A percentile compares a stretch with the other conserved stretches of the same genome.
Conservation (phyloP, 2,113 vertebrate genomes). For the Pluvianellus socialis region DNA sequence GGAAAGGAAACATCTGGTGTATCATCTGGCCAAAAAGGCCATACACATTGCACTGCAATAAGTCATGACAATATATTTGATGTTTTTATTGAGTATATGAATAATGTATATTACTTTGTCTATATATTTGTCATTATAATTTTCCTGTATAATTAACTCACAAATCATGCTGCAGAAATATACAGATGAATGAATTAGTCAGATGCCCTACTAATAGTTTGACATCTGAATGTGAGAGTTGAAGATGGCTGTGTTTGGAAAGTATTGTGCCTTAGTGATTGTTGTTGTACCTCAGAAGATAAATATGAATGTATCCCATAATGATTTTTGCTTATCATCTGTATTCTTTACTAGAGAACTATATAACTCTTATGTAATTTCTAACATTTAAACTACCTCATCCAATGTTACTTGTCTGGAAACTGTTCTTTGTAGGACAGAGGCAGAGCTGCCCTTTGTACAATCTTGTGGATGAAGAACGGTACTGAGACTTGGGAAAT, state of each 20-base stretch:
- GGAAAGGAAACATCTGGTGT: slow-evolving; percentile 74
- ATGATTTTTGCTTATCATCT: not conserved
- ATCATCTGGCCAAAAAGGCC: slow-evolving; percentile 34
- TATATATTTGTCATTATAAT: slow-evolving; percentile 61
- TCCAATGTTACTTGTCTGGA: not conserved
- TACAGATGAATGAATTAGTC: slow-evolving; percentile 47
- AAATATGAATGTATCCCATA: not conserved
- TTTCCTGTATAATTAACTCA: slow-evolving; percentile 63
- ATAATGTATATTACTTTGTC: slow-evolving; percentile 63
- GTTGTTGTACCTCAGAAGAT: not conserved
- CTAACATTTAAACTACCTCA: not conserved
- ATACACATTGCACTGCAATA: slow-evolving; percentile 5
- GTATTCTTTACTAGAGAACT: not conserved
- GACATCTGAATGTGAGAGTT: slow-evolving; percentile 38
- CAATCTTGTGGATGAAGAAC: not conserved
- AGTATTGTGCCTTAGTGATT: not conserved
- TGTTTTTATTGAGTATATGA: slow-evolving; percentile 72
- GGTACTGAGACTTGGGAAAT: not conserved
- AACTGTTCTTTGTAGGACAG: rapidly evolving
- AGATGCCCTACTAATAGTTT: slow-evolving; percentile 32
- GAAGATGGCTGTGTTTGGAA: not conserved
- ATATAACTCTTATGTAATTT: not conserved
- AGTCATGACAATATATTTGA: slow-evolving; percentile 56
- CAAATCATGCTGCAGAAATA: slow-evolving; percentile 66
- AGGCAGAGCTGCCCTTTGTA: not conserved